Evolutionary conservation across 2,888 invertebrate species (phyloP), one percentile per base, ranked within the genome.

Genomic region (Brachynemurus nebulosus): DNA sequence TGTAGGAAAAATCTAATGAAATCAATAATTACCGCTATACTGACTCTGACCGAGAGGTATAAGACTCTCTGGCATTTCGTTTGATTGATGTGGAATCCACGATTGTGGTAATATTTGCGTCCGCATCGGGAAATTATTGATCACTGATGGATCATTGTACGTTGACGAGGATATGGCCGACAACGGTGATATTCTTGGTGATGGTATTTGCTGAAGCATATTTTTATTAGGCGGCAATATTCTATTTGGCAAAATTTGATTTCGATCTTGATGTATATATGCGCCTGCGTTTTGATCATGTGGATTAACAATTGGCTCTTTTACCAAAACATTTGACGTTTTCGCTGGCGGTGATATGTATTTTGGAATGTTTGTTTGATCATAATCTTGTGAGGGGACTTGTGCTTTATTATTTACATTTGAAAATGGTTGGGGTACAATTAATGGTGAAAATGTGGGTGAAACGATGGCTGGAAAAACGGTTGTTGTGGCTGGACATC

Each of bases 401-500:
- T n/a, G n/a, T n/a, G n/a, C n/a, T n/a, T n/a, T n/a, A n/a, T n/a
- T n/a, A n/a, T n/a, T n/a, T n/a, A n/a, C n/a, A n/a, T n/a, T n/a
- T n/a, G n/a, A n/a, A 4, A 18, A 11, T 37, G 50, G 38, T 52
- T 38, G 51, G 47, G 48, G 45, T 34, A 47, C 42, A 11, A 51
- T 40, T 47, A 42, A 40, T 40, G 48, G 47, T 33, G 54, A 53
- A 34, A 56, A 53, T 8, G 59, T 51, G 19, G 65, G 56, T 11
- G 62, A 52, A n/a, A 63, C 47, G 2, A 65, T 63, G 30, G 69
- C 62, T 12, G 67, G 19, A 11, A 62, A 52, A n/a, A 63, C 47
- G 2, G 66, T 63, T 27, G 69, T 63, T 12, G 67, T 59, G 35
- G 69, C 66, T 3, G 81, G 85, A 59, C 86, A 86, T 48, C 76